phyloP scores from a whole-genome alignment of 2,113 vertebrate genomes.

The Puma concolor region DNA sequence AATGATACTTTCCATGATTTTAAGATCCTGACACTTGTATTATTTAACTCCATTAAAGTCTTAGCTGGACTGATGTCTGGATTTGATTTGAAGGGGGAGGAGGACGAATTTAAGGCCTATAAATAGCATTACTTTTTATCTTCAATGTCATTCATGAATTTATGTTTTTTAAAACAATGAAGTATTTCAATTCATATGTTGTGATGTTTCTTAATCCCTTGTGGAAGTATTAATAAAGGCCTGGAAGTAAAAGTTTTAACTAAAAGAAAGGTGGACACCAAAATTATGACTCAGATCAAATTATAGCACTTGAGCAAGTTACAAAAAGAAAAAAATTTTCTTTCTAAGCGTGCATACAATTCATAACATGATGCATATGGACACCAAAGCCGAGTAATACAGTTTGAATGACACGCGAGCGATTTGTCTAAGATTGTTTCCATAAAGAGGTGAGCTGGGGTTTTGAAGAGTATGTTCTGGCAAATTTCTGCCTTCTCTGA shows the following conservation, averaged over 20 bases:
- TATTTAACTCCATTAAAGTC: constrained; percentile 52
- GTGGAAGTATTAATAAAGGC: constrained; percentile 62
- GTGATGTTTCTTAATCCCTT: constrained; percentile 69
- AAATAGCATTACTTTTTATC: constrained; percentile 74
- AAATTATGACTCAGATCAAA: constrained; percentile 62
- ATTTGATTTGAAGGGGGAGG: constrained; percentile 63
- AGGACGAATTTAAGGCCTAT: constrained; percentile 48
- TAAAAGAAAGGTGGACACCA: constrained; percentile 39
- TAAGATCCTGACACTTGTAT: constrained; percentile 55
- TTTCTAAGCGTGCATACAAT: constrained; percentile 11
- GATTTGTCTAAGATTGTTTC: constrained; percentile 66
- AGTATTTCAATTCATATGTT: constrained; percentile 59
- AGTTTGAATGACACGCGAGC: constrained; percentile 38
- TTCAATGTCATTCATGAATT: constrained; percentile 69
- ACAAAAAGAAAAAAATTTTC: background rate
- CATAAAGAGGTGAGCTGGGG: constrained; percentile 59
- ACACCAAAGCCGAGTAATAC: background rate
- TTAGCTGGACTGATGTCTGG: constrained; percentile 54
- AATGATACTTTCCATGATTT: constrained; percentile 62
- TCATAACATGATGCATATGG: constrained; percentile 22
- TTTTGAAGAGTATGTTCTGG: constrained; percentile 73
- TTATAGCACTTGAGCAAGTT: constrained; percentile 28
- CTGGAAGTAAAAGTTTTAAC: constrained; percentile 46
- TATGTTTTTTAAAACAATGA: constrained; percentile 67
- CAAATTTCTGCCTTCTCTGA: constrained; percentile 71